Evolutionary conservation across 2,113 vertebrate species (phyloP).

Genomic region (Engystomops pustulosus): DNA sequence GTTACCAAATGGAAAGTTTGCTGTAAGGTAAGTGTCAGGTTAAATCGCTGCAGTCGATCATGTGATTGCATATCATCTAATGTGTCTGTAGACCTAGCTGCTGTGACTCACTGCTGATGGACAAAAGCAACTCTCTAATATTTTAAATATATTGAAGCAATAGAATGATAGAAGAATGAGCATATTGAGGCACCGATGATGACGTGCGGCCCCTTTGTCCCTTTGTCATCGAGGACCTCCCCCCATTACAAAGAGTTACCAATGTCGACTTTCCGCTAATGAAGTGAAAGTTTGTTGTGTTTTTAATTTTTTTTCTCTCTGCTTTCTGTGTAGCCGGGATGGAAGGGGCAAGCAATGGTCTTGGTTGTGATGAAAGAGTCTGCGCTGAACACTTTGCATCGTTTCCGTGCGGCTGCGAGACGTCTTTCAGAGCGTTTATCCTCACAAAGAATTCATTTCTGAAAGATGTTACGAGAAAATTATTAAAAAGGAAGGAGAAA

Average conservation of each 20-base stretch:
- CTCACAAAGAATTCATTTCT: slow-evolving; percentile 54
- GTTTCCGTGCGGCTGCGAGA: slow-evolving; percentile 32
- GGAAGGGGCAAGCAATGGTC: slow-evolving; percentile 25
- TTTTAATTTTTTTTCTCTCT: slow-evolving; percentile 4
- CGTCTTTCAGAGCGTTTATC: slow-evolving; percentile 30
- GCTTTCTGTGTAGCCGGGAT: background rate
- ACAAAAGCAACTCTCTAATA: no score
- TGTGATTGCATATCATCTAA: no score
- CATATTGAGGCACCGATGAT: no score
- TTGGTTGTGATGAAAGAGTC: slow-evolving; percentile 44
- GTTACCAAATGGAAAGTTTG: no score
- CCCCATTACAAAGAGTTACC: slow-evolving; percentile 6
- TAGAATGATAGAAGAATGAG: background rate
- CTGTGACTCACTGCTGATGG: no score
- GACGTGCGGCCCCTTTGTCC: background rate
- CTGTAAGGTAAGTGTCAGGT: no score
- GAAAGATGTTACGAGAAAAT: slow-evolving; percentile 50
- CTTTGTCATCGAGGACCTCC: slow-evolving; percentile 20
- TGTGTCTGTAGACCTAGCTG: no score
- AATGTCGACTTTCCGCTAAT: slow-evolving; percentile 37
- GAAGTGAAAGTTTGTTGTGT: slow-evolving; percentile 37
- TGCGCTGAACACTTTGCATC: slow-evolving; percentile 41
- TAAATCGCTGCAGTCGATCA: no score
- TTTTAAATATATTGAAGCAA: no score
- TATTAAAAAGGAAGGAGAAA: slow-evolving; percentile 52